Conservation (phyloP, 1,140 invertebrate species). For the Hesperophylax magnus region DNA sequence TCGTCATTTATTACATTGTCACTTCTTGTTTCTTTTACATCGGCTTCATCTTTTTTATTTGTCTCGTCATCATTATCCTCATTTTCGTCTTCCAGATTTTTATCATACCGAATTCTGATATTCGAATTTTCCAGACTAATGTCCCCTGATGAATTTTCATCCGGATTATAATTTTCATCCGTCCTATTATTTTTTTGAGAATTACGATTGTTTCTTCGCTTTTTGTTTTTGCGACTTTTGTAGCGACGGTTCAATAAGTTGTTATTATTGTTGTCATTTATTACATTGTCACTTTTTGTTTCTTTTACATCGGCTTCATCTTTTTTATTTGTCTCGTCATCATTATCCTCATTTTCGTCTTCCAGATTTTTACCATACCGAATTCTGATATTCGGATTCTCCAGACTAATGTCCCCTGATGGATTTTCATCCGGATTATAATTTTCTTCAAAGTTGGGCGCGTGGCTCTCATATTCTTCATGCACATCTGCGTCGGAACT, state of each 20-base stretch:
- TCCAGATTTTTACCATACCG: background rate
- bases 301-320: background rate
- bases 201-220: no score
- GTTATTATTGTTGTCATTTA: no score
- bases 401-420: no score
- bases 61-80: background rate
- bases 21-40: conserved; percentile 51
- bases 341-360: background rate
- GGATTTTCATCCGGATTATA: no score
- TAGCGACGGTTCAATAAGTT: no score
- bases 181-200: no score
- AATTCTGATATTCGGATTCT: no score
- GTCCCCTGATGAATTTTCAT: no score
- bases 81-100: background rate
- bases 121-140: no score
- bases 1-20: background rate
- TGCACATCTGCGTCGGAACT: background rate
- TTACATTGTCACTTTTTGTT: background rate
- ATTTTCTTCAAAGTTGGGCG: no score
- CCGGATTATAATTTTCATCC: no score
- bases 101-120: background rate
- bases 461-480: background rate
- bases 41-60: conserved; percentile 43
- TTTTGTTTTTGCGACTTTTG: no score
- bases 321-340: background rate